phyloP scores from a whole-genome alignment of 2,797 vertebrate genomes.

The Austrolebias charrua region DNA sequence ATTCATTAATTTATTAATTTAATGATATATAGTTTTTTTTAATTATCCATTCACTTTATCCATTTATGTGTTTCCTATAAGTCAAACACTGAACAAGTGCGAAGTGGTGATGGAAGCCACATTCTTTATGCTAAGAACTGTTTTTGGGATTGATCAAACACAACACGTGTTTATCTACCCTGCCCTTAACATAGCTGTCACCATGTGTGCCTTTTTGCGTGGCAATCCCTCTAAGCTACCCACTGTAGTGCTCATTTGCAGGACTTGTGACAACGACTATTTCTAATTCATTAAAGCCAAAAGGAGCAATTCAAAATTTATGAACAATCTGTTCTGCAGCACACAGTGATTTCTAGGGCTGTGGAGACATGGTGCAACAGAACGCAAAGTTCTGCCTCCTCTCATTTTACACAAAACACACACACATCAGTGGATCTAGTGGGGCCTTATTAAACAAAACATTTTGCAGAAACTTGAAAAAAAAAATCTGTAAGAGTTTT shows the following conservation, averaged over 20 bases:
- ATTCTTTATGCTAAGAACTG: slow-evolving; percentile 62
- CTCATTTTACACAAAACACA: slow-evolving; percentile 49
- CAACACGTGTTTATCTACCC: slow-evolving; percentile 79
- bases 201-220: slow-evolving; percentile 69
- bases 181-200: slow-evolving; percentile 67
- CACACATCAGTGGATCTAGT: slow-evolving; percentile 15
- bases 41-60: slow-evolving; percentile 39
- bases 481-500: neutral
- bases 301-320: slow-evolving; percentile 84
- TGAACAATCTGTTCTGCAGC: slow-evolving; percentile 85
- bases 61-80: slow-evolving; percentile 35
- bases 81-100: slow-evolving; percentile 3
- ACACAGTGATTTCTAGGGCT: slow-evolving; percentile 79
- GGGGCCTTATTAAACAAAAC: slow-evolving; percentile 1
- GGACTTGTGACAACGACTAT: slow-evolving; percentile 76
- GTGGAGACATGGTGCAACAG: slow-evolving; percentile 67
- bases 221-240: slow-evolving; percentile 74
- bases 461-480: slow-evolving; percentile 1
- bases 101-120: slow-evolving; percentile 47
- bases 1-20: too few relatives aligned
- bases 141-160: slow-evolving; percentile 70
- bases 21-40: slow-evolving; percentile 23
- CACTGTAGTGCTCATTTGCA: slow-evolving; percentile 50
- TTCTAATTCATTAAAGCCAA: slow-evolving; percentile 87
- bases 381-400: slow-evolving; percentile 75